Evolutionary conservation across 2,888 invertebrate genomes (phyloP), one percentile per base, ranked within the genome.

Genomic region (Hyles lineata): DNA sequence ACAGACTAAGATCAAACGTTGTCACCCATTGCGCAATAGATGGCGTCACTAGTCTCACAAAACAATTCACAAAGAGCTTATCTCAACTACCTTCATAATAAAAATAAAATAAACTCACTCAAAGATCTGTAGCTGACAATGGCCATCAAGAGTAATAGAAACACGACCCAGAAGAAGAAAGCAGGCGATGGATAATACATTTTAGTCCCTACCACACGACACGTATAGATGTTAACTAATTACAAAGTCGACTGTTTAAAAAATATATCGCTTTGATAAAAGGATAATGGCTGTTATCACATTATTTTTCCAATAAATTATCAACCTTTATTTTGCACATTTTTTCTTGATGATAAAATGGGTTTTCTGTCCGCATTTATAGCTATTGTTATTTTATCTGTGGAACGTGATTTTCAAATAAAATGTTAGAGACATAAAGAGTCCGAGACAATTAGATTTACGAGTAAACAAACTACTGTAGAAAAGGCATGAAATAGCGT

Each of bases 81-180:
- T 23, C 8, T 67, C 19, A 67, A 17, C 32, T 35, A 59, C 11
- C 25, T 19, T 7, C 21, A 15, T 11, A 21, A n/a, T 1, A 6
- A 74, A 70, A 43, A 32, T 72, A 62, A 58, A 63, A 52, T 43
- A 55, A 63, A 85, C 85, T 86, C 76, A 87, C 85, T 78, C 23
- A 81, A 73, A 35, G 79, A 78, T 59, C 78, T 79, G 58, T 76
- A 80, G 5, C 76, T 76, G 35, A 83, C 76, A 1, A 85, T 52
- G 9, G 83, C 11, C 50, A 86, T 52, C 2, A 87, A 61, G 9
- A 83, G 32, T 1, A 85, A 0, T 1, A 87, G 63, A 72, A 87
- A 80, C 1, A 76, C 61, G 17, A 83, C 19, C 87, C 85, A 87
- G 75, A 87, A 84, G 9, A 81, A 23, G 69, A 84, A 81, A 1